Evolutionary conservation across 53 echinoderm and acorn worm genomes (phyloP).

Genomic region (Stichopus horrens): DNA sequence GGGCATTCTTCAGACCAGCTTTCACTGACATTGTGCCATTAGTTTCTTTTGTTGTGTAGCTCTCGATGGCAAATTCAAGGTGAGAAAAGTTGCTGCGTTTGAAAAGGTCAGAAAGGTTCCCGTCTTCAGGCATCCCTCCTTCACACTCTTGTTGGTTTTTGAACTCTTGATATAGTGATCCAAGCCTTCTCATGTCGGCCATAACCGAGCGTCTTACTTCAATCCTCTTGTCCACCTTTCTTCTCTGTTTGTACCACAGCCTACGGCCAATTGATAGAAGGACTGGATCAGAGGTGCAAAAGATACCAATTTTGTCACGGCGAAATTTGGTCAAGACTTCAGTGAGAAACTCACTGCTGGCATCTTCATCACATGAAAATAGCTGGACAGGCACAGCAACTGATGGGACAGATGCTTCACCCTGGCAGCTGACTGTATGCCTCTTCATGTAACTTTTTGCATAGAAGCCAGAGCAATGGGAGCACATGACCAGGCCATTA

Average conservation of each 20-base stretch:
- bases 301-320: constrained; percentile 32
- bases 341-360: neutral
- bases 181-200: constrained; percentile 69
- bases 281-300: constrained; percentile 33
- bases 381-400: constrained; percentile 34
- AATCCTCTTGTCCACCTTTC: constrained; percentile 59
- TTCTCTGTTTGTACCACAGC: constrained; percentile 58
- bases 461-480: constrained; percentile 40
- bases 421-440: constrained; percentile 27
- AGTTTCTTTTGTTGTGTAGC: constrained; percentile 51
- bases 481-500: constrained; percentile 22
- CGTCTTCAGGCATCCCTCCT: constrained; percentile 39
- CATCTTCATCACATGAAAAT: constrained; percentile 9
- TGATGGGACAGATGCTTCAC: neutral
- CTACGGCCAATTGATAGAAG: constrained; percentile 53
- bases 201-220: constrained; percentile 70
- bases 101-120: constrained; percentile 57
- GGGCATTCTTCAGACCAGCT: constrained; percentile 58
- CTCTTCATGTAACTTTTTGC: constrained; percentile 34
- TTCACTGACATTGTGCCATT: constrained; percentile 45
- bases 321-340: constrained; percentile 46
- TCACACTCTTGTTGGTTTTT: constrained; percentile 46
- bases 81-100: constrained; percentile 57
- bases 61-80: constrained; percentile 63
- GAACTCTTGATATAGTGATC: constrained; percentile 53